Conservation (phyloP, 2,888 invertebrate genomes). For the Brenthis hecate region DNA sequence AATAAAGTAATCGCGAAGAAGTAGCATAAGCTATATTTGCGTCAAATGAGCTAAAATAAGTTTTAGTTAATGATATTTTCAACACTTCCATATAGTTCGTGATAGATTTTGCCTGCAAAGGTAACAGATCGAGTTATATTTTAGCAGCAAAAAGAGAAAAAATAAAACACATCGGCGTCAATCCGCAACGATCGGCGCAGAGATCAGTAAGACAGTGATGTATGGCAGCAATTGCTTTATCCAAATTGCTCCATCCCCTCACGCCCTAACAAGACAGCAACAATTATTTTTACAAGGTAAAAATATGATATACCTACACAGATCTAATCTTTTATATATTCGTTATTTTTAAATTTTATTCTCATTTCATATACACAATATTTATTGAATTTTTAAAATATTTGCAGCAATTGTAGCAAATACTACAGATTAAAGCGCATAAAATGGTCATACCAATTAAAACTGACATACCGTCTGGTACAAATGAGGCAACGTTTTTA, state of each 20-base stretch:
- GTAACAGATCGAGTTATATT: neutral
- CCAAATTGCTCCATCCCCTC: slow-evolving; percentile 66
- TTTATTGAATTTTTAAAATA: too few relatives aligned
- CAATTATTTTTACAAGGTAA: slow-evolving; percentile 56
- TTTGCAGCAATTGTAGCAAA: too few relatives aligned
- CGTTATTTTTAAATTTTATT: too few relatives aligned
- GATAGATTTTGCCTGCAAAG: neutral
- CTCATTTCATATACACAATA: too few relatives aligned
- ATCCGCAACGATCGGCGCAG: slow-evolving; percentile 44
- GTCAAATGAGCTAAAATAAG: too few relatives aligned
- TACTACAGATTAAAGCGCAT: neutral
- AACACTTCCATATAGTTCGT: too few relatives aligned
- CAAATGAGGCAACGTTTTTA: slow-evolving; percentile 21
- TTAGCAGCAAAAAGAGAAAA: slow-evolving; percentile 21
- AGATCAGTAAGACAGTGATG: slow-evolving; percentile 74
- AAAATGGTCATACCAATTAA: slow-evolving; percentile 18
- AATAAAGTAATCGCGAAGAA: too few relatives aligned
- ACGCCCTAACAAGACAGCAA: slow-evolving; percentile 58
- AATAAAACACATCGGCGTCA: slow-evolving; percentile 44
- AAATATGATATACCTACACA: neutral
- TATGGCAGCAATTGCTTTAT: slow-evolving; percentile 72
- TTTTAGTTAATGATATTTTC: too few relatives aligned
- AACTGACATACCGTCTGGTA: slow-evolving; percentile 21
- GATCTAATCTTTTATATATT: neutral
- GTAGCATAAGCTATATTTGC: too few relatives aligned